phyloP scores from a whole-genome alignment of 2,113 vertebrate genomes.

The Pteruthius melanotis region DNA sequence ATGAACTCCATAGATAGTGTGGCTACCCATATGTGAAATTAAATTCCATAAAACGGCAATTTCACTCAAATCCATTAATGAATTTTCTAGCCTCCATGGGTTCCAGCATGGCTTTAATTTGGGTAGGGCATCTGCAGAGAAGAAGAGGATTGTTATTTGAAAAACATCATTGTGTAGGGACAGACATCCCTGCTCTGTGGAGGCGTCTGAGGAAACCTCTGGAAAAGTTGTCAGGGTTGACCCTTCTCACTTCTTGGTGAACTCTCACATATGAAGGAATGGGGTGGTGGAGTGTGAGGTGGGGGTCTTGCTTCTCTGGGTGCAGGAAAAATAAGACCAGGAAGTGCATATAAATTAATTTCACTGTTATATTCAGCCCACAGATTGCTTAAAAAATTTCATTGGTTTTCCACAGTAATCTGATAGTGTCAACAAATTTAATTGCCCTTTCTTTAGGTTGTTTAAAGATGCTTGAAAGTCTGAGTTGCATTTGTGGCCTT shows the following conservation, averaged over 20 bases:
- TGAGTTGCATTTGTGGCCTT: neutral
- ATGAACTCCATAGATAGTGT: conserved; percentile 29
- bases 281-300: neutral
- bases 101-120: conserved; percentile 57
- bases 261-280: neutral
- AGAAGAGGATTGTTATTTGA: neutral
- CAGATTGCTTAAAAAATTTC: neutral
- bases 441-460: neutral
- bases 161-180: neutral
- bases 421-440: neutral
- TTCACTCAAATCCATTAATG: conserved; percentile 64
- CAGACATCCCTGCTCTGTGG: neutral
- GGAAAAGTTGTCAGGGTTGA: neutral
- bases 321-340: neutral
- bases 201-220: neutral
- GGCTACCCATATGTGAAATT: conserved; percentile 71
- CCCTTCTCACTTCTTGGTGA: neutral
- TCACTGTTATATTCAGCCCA: neutral
- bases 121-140: conserved; percentile 47
- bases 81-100: conserved; percentile 41
- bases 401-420: neutral
- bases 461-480: neutral
- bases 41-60: conserved; percentile 58
- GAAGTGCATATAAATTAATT: neutral
- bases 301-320: neutral